These are phyloP conservation scores for Neotragus moschatus DNA, from an alignment of 2,113 vertebrate genomes.

Conservation along the genomic window DNA sequence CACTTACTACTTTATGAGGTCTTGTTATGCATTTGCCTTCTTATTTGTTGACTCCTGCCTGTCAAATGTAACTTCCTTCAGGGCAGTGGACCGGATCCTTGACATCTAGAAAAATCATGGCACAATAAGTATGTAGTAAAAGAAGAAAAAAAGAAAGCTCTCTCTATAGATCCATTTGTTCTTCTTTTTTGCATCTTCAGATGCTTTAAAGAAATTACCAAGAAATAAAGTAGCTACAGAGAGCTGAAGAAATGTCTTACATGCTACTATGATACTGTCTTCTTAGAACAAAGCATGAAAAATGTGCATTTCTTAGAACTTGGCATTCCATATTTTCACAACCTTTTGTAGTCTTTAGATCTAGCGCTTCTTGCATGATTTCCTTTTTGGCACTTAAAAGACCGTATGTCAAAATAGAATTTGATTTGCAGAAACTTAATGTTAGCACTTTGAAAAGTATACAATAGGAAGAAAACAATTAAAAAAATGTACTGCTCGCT, in stretches of 20 bases:
- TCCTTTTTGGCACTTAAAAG: slow-evolving; percentile 38
- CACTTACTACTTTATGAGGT: background rate
- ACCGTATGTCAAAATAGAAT: background rate
- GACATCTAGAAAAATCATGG: background rate
- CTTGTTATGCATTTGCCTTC: background rate
- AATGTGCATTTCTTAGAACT: background rate
- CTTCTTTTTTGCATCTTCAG: background rate
- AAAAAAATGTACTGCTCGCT: background rate
- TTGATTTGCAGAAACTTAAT: slow-evolving; percentile 35
- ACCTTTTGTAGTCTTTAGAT: slow-evolving; percentile 36
- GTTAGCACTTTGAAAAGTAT: background rate
- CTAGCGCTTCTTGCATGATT: background rate
- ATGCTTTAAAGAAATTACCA: background rate
- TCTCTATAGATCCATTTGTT: background rate
- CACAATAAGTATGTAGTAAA: background rate
- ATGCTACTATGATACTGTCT: slow-evolving; percentile 25
- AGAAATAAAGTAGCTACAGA: background rate
- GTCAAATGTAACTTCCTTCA: background rate
- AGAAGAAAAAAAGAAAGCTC: background rate
- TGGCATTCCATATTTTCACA: slow-evolving; percentile 42
- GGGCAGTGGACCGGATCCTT: background rate
- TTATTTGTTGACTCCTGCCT: background rate
- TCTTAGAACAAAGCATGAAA: background rate
- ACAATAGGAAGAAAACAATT: slow-evolving; percentile 8
- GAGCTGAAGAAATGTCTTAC: background rate